Percentiles rank a stretch among this genome's conserved stretches.
phyloP scores from a whole-genome alignment of 1,140 invertebrate genomes.

The Lasaia peninsularis region DNA sequence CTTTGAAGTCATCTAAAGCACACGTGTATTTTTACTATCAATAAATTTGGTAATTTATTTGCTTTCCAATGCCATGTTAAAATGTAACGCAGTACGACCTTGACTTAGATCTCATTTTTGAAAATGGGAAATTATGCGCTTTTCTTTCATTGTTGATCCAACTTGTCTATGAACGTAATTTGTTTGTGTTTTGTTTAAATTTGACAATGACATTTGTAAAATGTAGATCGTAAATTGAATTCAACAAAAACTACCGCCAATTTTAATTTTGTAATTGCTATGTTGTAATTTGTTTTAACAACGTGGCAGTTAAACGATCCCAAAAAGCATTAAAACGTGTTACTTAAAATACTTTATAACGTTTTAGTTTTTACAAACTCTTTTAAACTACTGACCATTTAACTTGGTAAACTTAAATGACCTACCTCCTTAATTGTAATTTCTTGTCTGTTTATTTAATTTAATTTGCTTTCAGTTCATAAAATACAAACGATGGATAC shows the following conservation, averaged over 20 bases:
- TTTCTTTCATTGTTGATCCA: too few species aligned
- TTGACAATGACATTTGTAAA: background rate
- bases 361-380: background rate
- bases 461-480: background rate
- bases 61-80: too few species aligned
- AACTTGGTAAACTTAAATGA: too few species aligned
- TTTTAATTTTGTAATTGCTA: background rate
- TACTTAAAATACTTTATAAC: background rate
- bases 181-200: too few species aligned
- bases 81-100: too few species aligned
- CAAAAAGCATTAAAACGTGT: background rate
- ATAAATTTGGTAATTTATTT: too few species aligned
- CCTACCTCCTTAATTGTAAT: background rate
- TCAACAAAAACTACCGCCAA: background rate
- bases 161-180: too few species aligned
- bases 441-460: background rate
- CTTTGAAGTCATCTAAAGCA: too few species aligned
- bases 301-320: background rate
- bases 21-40: too few species aligned
- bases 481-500: slow-evolving; percentile 24
- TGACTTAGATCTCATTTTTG: too few species aligned
- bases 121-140: too few species aligned
- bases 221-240: background rate
- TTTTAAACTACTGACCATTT: too few species aligned
- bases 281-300: background rate